phyloP scores from a whole-genome alignment of 2,888 invertebrate species.

The Serrognathus titanus region DNA sequence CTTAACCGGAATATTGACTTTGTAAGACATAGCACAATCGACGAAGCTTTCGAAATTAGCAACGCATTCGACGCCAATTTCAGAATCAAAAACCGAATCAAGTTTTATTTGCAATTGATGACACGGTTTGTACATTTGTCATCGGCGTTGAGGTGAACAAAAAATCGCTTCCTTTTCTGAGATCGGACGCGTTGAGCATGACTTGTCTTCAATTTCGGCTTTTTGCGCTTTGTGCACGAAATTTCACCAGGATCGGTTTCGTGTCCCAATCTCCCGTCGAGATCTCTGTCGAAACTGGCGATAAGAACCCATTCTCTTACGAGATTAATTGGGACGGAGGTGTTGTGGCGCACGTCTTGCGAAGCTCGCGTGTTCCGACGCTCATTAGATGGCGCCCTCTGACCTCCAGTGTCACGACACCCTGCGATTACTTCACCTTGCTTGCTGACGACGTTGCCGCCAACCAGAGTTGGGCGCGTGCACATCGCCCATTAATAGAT shows the following conservation, averaged over 20 bases:
- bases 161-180: too few species aligned
- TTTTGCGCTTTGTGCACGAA: too few species aligned
- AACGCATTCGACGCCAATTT: too few species aligned
- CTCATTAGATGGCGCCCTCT: conserved; percentile 32
- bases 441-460: neutral
- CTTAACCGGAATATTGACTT: too few species aligned
- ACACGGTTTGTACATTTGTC: too few species aligned
- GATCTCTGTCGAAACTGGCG: conserved; percentile 6
- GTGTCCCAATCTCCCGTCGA: conserved; percentile 7
- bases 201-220: too few species aligned
- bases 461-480: neutral
- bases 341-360: conserved; percentile 4
- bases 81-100: too few species aligned
- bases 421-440: conserved; percentile 12
- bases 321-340: conserved; percentile 1
- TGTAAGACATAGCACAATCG: too few species aligned
- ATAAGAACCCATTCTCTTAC: conserved; percentile 4
- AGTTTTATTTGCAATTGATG: too few species aligned
- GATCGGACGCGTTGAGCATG: too few species aligned
- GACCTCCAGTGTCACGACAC: conserved; percentile 26
- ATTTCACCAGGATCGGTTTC: neutral
- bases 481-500: neutral
- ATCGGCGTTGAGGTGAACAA: too few species aligned
- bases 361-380: conserved; percentile 22
- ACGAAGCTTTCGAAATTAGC: too few species aligned